phyloP scores from a whole-genome alignment of 2,797 vertebrate species.

The Parambassis ranga region DNA sequence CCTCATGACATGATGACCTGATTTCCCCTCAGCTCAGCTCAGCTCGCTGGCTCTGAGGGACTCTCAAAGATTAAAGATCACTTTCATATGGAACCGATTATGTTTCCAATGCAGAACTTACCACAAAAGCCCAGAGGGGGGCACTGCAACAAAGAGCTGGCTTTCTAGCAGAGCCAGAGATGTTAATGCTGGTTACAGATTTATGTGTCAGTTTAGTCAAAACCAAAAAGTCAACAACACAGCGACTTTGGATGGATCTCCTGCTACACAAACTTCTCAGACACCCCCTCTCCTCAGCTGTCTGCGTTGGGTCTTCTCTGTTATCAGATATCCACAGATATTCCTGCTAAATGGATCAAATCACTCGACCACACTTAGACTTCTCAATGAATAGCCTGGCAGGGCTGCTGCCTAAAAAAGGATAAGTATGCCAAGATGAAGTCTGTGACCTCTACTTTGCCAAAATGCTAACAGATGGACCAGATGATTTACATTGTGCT shows the following conservation, averaged over 20 bases:
- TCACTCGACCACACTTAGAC: slow-evolving; percentile 49
- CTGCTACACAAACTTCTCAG: background rate
- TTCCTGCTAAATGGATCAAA: slow-evolving; percentile 64
- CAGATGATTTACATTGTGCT: slow-evolving; percentile 46
- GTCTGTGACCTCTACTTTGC: slow-evolving; percentile 51
- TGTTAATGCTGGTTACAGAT: slow-evolving; percentile 36
- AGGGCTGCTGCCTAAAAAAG: slow-evolving; percentile 72
- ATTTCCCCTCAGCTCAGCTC: slow-evolving; percentile 51
- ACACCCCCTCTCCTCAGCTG: background rate
- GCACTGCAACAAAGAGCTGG: slow-evolving; percentile 63
- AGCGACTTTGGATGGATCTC: slow-evolving; percentile 38
- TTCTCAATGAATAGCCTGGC: slow-evolving; percentile 42
- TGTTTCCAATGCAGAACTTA: slow-evolving; percentile 28
- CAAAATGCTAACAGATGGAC: slow-evolving; percentile 67
- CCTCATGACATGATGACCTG: slow-evolving; percentile 36
- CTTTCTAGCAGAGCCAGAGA: slow-evolving; percentile 8
- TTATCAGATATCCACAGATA: slow-evolving; percentile 47
- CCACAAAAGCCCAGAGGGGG: slow-evolving; percentile 65
- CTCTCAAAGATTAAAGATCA: slow-evolving; percentile 38
- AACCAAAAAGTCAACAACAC: slow-evolving; percentile 45
- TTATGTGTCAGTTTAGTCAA: slow-evolving; percentile 43
- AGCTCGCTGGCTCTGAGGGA: slow-evolving; percentile 30
- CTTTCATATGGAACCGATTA: slow-evolving; percentile 67
- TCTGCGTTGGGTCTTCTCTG: slow-evolving; percentile 16
- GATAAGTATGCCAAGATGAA: slow-evolving; percentile 59